Evolutionary conservation across 2,888 invertebrate species (phyloP).

Genomic region (Sphaeridia pumilis): DNA sequence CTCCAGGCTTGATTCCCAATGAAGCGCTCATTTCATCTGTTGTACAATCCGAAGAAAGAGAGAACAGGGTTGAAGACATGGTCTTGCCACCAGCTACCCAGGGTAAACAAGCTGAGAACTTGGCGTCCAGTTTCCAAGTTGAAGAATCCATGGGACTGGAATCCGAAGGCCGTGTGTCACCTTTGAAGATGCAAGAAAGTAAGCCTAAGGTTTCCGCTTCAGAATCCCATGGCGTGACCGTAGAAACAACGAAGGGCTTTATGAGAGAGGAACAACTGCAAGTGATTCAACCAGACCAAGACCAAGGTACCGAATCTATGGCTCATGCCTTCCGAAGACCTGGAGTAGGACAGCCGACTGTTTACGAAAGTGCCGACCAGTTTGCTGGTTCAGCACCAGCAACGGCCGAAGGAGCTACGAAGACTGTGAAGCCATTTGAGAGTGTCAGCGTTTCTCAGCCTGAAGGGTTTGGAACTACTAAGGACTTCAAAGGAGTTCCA

Average conservation of each 20-base stretch:
- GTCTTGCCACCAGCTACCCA: background rate
- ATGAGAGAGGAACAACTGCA: conserved; percentile 1
- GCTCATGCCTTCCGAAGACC: conserved; percentile 12
- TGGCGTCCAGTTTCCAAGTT: background rate
- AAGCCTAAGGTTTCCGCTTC: conserved; percentile 1
- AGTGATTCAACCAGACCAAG: background rate
- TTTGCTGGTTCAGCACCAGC: conserved; percentile 4
- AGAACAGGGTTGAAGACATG: background rate
- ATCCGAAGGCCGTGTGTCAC: background rate
- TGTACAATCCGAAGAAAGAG: background rate
- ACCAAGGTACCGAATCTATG: background rate
- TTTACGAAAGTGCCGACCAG: conserved; percentile 4
- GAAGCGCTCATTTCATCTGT: background rate
- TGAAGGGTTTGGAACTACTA: conserved; percentile 10
- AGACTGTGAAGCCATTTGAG: conserved; percentile 6
- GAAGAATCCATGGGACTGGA: conserved; percentile 7
- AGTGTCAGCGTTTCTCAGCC: background rate
- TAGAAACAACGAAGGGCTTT: conserved; percentile 1
- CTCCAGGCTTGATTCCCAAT: conserved; percentile 4
- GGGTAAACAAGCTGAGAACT: conserved; percentile 8
- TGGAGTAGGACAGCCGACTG: background rate
- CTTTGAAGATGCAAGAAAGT: conserved; percentile 4
- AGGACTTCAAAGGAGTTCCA: conserved; percentile 5
- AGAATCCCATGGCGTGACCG: conserved; percentile 10
- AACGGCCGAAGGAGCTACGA: conserved; percentile 9